Evolutionary conservation across 1,140 invertebrate genomes (phyloP).

Genomic region (Apocrypta bakeri): DNA sequence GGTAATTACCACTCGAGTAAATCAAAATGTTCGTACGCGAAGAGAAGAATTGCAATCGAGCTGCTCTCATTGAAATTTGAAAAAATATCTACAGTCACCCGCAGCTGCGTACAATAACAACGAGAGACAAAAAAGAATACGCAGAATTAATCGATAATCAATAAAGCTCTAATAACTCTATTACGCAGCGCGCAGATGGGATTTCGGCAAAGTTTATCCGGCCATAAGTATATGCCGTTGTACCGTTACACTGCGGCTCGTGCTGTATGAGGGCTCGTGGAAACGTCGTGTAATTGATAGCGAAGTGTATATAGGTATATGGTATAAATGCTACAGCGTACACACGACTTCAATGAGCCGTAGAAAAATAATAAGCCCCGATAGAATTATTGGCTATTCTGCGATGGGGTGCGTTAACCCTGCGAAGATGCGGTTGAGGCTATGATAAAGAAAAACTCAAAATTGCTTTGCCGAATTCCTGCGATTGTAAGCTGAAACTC

Average conservation of each 20-base stretch:
- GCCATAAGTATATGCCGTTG: slow-evolving; percentile 33
- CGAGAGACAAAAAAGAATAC: neutral
- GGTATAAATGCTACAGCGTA: neutral
- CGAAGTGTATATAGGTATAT: slow-evolving; percentile 56
- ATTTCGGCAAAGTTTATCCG: slow-evolving; percentile 54
- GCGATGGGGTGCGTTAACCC: slow-evolving; percentile 52
- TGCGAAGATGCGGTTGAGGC: slow-evolving; percentile 30
- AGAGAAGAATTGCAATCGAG: too few species aligned
- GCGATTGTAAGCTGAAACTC: too few species aligned
- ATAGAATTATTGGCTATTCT: slow-evolving; percentile 63
- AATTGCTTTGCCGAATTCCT: neutral
- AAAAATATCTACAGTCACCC: neutral
- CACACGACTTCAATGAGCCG: slow-evolving; percentile 61
- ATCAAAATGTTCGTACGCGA: too few species aligned
- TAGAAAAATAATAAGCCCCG: slow-evolving; percentile 69
- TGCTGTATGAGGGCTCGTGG: slow-evolving; percentile 47
- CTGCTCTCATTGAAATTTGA: neutral
- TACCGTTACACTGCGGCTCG: neutral
- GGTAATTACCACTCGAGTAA: neutral
- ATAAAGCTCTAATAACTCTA: neutral
- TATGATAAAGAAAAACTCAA: slow-evolving; percentile 7
- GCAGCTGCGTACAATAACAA: neutral
- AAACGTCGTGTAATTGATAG: slow-evolving; percentile 68
- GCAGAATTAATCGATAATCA: slow-evolving; percentile 13
- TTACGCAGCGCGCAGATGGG: slow-evolving; percentile 49